phyloP scores from a whole-genome alignment of 2,888 invertebrate species.

The Willowsia nigromaculata region DNA sequence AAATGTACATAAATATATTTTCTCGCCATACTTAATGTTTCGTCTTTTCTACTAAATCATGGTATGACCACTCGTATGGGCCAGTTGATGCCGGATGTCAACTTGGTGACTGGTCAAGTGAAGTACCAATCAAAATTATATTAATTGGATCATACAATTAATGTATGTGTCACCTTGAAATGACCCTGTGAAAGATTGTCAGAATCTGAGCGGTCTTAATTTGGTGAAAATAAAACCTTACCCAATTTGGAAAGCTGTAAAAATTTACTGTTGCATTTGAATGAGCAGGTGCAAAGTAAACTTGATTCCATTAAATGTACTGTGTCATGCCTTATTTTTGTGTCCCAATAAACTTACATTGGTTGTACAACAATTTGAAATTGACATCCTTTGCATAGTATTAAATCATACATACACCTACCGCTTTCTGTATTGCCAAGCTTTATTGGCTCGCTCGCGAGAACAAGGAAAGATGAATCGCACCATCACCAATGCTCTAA shows the following conservation, averaged over 20 bases:
- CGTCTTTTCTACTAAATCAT: constrained; percentile 69
- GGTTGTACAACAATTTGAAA: background rate
- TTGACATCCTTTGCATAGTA: no score
- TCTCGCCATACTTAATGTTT: constrained; percentile 61
- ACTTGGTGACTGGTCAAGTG: constrained; percentile 60
- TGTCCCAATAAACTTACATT: background rate
- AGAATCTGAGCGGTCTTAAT: constrained; percentile 68
- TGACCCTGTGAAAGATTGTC: constrained; percentile 66
- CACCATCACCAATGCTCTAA: no score
- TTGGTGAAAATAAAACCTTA: constrained; percentile 63
- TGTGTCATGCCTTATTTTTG: background rate
- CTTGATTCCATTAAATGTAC: background rate
- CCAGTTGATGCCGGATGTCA: constrained; percentile 59
- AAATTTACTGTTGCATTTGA: background rate
- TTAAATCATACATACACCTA: no score
- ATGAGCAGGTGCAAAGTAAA: background rate
- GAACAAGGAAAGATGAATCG: no score
- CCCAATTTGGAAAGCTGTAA: constrained; percentile 57
- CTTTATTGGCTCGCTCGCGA: no score
- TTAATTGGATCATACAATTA: constrained; percentile 49
- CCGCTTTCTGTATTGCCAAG: no score
- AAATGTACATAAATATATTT: constrained; percentile 51
- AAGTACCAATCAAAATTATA: constrained; percentile 61
- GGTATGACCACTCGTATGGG: constrained; percentile 65
- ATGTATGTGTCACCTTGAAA: constrained; percentile 57